These are phyloP conservation scores for Lycaena phlaeas DNA, from an alignment of 2,888 invertebrate genomes.

Conservation along the genomic window DNA sequence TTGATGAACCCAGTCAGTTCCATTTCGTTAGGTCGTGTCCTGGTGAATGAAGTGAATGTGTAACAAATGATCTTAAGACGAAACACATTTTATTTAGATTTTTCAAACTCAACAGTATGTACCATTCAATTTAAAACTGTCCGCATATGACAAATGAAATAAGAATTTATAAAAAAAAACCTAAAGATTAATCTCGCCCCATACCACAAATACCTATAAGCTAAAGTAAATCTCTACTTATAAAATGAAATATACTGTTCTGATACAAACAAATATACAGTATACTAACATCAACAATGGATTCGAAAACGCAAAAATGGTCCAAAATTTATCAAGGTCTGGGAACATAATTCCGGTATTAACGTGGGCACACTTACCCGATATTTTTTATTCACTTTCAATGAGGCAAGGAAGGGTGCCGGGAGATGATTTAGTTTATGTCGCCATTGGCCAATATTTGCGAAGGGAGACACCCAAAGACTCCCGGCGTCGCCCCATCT, in stretches of 20 bases:
- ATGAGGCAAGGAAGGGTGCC: slow-evolving; percentile 33
- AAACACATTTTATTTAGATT: too few species aligned
- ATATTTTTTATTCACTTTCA: slow-evolving; percentile 46
- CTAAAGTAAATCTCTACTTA: too few species aligned
- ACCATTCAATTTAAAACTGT: too few species aligned
- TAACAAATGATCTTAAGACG: too few species aligned
- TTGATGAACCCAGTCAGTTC: too few species aligned
- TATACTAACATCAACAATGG: background rate
- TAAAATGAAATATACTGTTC: background rate
- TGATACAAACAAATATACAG: background rate
- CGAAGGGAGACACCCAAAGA: slow-evolving; percentile 42
- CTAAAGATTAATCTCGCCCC: too few species aligned
- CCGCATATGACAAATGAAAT: too few species aligned
- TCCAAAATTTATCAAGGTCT: slow-evolving; percentile 24
- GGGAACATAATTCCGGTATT: slow-evolving; percentile 22
- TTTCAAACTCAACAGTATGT: too few species aligned
- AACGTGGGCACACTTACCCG: slow-evolving; percentile 28
- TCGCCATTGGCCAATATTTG: slow-evolving; percentile 40
- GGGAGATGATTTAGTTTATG: slow-evolving; percentile 46
- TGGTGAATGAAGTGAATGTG: too few species aligned
- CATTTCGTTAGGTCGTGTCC: too few species aligned
- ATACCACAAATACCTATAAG: too few species aligned
- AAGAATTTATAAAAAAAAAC: too few species aligned
- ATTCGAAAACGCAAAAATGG: slow-evolving; percentile 10
- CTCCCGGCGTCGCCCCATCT: slow-evolving; percentile 32